These are phyloP conservation scores for Uropetala carovei DNA, from an alignment of 2,888 invertebrate species.

Conservation along the genomic window DNA sequence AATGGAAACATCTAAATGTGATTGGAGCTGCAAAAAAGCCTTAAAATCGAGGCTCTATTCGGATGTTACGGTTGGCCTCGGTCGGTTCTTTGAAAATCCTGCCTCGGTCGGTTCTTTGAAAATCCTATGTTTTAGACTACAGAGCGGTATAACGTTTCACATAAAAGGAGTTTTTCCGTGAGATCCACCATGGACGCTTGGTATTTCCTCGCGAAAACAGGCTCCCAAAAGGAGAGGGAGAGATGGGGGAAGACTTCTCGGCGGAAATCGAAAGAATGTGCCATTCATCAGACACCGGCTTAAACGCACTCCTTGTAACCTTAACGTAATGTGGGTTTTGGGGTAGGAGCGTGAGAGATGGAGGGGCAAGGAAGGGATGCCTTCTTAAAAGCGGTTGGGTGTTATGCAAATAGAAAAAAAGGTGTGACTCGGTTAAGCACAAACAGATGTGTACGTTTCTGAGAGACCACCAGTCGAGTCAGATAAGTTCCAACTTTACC, in stretches of 20 bases:
- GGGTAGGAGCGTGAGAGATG: not conserved
- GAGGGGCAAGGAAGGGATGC: not conserved
- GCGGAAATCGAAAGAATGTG: constrained; percentile 7
- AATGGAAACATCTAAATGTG: too few relatives aligned
- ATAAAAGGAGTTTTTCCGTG: not conserved
- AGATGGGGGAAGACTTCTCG: not conserved
- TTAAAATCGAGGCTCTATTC: too few relatives aligned
- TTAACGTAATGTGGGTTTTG: constrained; percentile 13
- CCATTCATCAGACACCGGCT: not conserved
- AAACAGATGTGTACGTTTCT: too few relatives aligned
- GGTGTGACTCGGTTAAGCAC: not conserved
- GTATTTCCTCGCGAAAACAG: not conserved
- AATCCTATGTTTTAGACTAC: too few relatives aligned
- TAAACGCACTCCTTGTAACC: constrained; percentile 16
- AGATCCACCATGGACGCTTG: not conserved
- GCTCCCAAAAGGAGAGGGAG: not conserved
- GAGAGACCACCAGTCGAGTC: too few relatives aligned
- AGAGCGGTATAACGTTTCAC: not conserved
- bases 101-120: too few relatives aligned
- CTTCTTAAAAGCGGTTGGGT: not conserved
- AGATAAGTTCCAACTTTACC: too few relatives aligned
- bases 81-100: too few relatives aligned
- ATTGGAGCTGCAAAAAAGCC: too few relatives aligned
- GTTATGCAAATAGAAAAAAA: constrained; percentile 14
- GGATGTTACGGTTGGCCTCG: not conserved